These are phyloP conservation scores for Marmota flaviventris DNA, from an alignment of 2,113 vertebrate species.

Conservation along the genomic window DNA sequence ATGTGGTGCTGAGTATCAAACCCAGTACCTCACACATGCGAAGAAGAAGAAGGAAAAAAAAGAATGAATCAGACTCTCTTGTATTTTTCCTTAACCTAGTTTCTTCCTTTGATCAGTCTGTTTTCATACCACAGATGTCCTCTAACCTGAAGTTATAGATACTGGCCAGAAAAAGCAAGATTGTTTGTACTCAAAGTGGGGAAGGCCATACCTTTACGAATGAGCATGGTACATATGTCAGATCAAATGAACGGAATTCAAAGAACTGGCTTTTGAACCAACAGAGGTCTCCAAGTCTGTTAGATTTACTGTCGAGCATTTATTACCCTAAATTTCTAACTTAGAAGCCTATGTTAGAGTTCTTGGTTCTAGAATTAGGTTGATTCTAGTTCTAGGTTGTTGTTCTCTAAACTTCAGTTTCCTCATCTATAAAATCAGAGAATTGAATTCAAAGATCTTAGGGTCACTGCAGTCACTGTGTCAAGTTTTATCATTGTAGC, in stretches of 20 bases:
- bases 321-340: slow-evolving; percentile 33
- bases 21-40: too few relatives aligned
- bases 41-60: too few relatives aligned
- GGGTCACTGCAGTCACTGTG: neutral
- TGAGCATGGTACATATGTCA: neutral
- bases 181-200: neutral
- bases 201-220: neutral
- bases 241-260: slow-evolving; percentile 31
- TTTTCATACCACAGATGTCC: neutral
- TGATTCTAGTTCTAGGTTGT: slow-evolving; percentile 15
- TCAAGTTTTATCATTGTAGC: neutral
- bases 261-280: neutral
- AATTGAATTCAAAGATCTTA: slow-evolving; percentile 32
- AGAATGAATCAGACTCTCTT: too few relatives aligned
- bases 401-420: neutral
- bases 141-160: slow-evolving; percentile 19
- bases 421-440: slow-evolving; percentile 31
- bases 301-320: slow-evolving; percentile 2
- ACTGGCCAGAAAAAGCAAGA: neutral
- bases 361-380: slow-evolving; percentile 16
- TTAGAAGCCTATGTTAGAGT: slow-evolving; percentile 28
- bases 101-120: slow-evolving; percentile 15
- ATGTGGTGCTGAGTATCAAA: too few relatives aligned
- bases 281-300: slow-evolving; percentile 25
- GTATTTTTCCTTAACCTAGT: neutral